Base-by-base conservation (phyloP, 2,113 vertebrate species). In the Lepidothrix coronata region DNA sequence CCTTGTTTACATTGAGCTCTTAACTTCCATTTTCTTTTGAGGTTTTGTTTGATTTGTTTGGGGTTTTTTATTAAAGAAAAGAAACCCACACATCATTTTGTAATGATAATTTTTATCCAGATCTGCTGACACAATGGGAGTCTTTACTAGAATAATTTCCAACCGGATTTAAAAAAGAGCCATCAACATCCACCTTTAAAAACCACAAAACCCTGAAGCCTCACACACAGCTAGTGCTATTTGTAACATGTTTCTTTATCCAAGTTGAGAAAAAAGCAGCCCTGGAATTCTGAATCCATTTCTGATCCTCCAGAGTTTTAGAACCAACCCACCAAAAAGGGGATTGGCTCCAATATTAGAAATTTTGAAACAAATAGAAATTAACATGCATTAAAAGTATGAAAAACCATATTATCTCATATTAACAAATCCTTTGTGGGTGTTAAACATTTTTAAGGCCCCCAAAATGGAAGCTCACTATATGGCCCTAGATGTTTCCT, bases 131-230 rank as follows among this genome's bases (percentile, higher is more conserved):
- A 57, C 33, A 91, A 62, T 70, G 73, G 37, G 57, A 82, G 41
- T 57, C 37, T 72, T 89, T 78, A 65, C 46, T 79, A 58, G 62
- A 89, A 67, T 91, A 58, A 82, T 94, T 91, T 96, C 89, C 82
- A 85, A 77, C 46, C 17, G 85, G 23, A 31, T 75, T 91, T 86
- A 18, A 6, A 91, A 91, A 84, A 85, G 72, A 78, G 5, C 20
- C 35, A 59, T 79, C 92, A 82, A 54, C 1, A 6, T 78, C 35
- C 41, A 77, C 37, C 14, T 54, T 87, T 91, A 75, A 74, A 91
- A 87, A 16, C 5, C 46, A 51, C 54, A 85, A 68, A 87, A 49
- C 43, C 48, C 39, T 15, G 43, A 67, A 72, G 62, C 58, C 15
- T 78, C 19, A 77, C 24, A 74, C 22, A 71, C 2, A 55, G 23